Base-by-base conservation (phyloP, 1,140 invertebrate genomes). In the Notospermus geniculatus region DNA sequence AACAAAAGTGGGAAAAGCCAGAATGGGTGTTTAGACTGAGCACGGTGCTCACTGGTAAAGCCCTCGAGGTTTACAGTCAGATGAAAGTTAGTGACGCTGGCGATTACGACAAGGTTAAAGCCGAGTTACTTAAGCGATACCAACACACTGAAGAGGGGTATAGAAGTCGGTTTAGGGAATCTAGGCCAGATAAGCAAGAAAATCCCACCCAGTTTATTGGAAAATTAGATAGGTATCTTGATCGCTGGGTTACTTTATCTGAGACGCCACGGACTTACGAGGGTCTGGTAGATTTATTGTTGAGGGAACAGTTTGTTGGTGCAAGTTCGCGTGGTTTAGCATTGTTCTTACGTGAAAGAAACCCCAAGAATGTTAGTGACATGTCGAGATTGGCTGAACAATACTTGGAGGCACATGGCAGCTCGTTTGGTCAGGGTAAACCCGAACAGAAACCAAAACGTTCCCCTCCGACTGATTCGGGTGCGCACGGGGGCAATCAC, bases 91-190 rank as follows among this genome's bases (percentile, higher is more conserved):
- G 62, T 2, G 19, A 64, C n/a, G 64, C 66, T 17, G 13, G 50
- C 15, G 55, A 68, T 53, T 68, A 68, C 53, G 54, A 62, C n/a
- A 53, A 27, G 0, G 45, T 71, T 1, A 71, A 69, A 57, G 45
- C 22, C 30, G 67, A 67, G 2, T 53, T 71, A 23, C 39, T 69
- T 4, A 65, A 60, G 30, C 57, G 65, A 25, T 71, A 57, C 53
- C 32, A 36, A 36, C 32, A 36, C 32, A 36, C 32, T 15, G 32
- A 36, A 15, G 32, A 36, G 32, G 32, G 59, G 67, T 19, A 36
- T 15, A 36, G 4, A 36, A 7, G 15, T 36, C 4, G 32, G 15
- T 43, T 62, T 22, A 65, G 60, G n/a, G 64, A 65, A 45, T 59
- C 67, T 13, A 65, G 65, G 0, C 69, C 64, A 28, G 53, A 56